phyloP scores from a whole-genome alignment of 2,888 invertebrate genomes.

The Drosophila formosana region DNA sequence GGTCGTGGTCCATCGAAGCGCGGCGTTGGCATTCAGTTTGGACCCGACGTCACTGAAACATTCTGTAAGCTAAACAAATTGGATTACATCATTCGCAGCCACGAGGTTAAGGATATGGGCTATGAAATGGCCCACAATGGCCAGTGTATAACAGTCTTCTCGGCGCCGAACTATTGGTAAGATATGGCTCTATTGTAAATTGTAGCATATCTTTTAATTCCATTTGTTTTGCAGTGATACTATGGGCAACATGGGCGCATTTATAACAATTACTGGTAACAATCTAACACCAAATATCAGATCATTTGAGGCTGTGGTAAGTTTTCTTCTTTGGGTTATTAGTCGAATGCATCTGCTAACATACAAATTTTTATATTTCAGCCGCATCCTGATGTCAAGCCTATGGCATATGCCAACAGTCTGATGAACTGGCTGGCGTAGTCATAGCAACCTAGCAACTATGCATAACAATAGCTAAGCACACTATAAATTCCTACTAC shows the following conservation, averaged over 20 bases:
- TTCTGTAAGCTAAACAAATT: conserved; percentile 95
- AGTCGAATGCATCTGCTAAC: neutral
- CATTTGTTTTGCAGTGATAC: conserved; percentile 91
- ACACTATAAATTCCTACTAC: conserved; percentile 36
- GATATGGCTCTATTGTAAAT: neutral
- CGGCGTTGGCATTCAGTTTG: conserved; percentile 99
- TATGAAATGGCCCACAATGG: conserved; percentile 98
- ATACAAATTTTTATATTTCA: conserved; percentile 83
- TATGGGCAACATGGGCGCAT: conserved; percentile 99
- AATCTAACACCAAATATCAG: conserved; percentile 96
- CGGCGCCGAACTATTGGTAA: conserved; percentile 99
- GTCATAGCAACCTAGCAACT: conserved; percentile 63
- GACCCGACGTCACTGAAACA: conserved; percentile 96
- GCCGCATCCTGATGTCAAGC: conserved; percentile 98
- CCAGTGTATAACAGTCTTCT: conserved; percentile 99
- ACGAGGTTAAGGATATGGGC: conserved; percentile 98
- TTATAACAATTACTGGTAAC: conserved; percentile 96
- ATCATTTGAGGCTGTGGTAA: conserved; percentile 97
- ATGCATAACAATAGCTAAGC: conserved; percentile 56
- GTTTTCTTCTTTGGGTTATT: conserved; percentile 79
- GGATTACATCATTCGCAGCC: conserved; percentile 97
- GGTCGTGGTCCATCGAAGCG: conserved; percentile 97
- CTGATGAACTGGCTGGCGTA: conserved; percentile 89
- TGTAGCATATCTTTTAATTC: neutral
- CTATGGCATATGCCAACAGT: conserved; percentile 98